These are phyloP conservation scores for Phenganax subtilis DNA, from an alignment of 92 coral and sea anemone species.

Conservation along the genomic window DNA sequence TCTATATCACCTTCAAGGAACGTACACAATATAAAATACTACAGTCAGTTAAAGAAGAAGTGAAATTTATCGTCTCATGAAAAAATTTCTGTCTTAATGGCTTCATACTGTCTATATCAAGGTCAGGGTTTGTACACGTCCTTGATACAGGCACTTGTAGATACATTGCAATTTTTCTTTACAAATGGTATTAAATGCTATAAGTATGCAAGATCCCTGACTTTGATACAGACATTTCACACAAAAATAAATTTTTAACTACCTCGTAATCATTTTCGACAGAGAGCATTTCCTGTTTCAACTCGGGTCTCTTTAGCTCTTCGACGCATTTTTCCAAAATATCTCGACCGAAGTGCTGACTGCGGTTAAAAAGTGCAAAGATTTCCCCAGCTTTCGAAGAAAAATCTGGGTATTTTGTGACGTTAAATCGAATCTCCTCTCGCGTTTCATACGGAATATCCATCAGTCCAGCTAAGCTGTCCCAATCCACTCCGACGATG, in stretches of 20 bases:
- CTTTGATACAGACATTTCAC: not conserved
- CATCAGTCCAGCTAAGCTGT: slow-evolving; percentile 32
- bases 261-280: not conserved
- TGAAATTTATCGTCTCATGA: no score
- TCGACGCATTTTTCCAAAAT: not conserved
- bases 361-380: not conserved
- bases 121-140: no score
- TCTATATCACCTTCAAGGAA: no score
- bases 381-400: slow-evolving; percentile 28
- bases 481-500: slow-evolving; percentile 25
- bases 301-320: slow-evolving; percentile 9
- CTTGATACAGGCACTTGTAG: no score
- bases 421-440: not conserved
- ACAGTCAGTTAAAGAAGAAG: no score
- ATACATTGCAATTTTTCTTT: no score
- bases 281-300: not conserved
- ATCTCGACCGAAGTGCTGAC: slow-evolving; percentile 1
- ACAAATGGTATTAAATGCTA: no score
- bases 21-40: no score
- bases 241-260: not conserved
- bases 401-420: not conserved
- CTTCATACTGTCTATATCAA: no score
- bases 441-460: slow-evolving; percentile 25
- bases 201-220: no score
- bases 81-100: no score